Percentiles rank a stretch among this genome's conserved stretches.
phyloP scores from a whole-genome alignment of 2,113 vertebrate genomes.

The Crypturellus undulatus region DNA sequence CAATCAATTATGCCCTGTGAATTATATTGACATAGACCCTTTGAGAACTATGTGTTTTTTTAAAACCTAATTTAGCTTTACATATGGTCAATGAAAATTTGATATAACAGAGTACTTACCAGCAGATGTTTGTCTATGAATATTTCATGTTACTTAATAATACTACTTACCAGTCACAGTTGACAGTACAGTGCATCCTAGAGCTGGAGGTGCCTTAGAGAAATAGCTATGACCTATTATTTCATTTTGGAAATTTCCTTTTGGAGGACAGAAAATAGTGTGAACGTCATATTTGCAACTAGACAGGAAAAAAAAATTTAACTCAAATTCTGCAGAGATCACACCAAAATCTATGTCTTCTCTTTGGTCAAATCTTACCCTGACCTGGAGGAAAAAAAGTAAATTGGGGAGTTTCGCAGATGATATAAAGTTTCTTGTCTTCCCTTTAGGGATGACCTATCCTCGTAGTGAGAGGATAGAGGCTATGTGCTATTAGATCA shows the following conservation, averaged over 20 bases:
- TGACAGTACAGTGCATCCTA: not conserved
- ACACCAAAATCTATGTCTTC: not conserved
- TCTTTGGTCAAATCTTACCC: not conserved
- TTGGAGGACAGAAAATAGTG: not conserved
- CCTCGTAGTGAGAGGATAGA: not conserved
- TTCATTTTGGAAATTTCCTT: not conserved
- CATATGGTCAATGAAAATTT: slow-evolving; percentile 67
- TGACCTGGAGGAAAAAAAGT: not conserved
- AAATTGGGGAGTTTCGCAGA: not conserved
- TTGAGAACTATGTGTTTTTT: not conserved
- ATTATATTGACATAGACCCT: not conserved
- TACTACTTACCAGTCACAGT: slow-evolving; percentile 4
- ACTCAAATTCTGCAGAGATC: not conserved
- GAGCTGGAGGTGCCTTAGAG: not conserved
- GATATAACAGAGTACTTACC: slow-evolving; percentile 26
- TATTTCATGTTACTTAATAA: slow-evolving; percentile 64
- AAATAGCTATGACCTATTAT: not conserved
- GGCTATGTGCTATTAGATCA: not conserved
- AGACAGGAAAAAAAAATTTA: not conserved
- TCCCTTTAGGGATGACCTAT: not conserved
- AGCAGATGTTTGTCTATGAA: slow-evolving; percentile 59
- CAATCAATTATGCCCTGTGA: not conserved
- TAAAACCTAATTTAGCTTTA: slow-evolving; percentile 19
- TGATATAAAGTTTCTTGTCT: not conserved
- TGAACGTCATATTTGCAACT: not conserved